These are phyloP conservation scores for Phoxinus phoxinus DNA, from an alignment of 2,113 vertebrate species.

Conservation along the genomic window DNA sequence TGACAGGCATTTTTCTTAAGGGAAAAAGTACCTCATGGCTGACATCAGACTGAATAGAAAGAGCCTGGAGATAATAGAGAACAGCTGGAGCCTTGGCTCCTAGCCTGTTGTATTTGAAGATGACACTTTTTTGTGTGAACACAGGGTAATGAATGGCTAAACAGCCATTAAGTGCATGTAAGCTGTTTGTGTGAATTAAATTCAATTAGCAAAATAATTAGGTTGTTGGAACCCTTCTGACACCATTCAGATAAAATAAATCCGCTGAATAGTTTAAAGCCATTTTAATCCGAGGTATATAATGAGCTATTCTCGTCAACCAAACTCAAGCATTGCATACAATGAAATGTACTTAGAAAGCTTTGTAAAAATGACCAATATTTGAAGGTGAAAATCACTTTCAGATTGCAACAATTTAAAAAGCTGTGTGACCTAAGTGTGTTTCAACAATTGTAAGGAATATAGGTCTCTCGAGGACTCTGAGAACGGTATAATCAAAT, in stretches of 20 bases:
- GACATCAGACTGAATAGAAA: slow-evolving; percentile 75
- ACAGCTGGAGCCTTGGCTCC: slow-evolving; percentile 68
- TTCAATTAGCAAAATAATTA: slow-evolving; percentile 9
- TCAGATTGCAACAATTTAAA: neutral
- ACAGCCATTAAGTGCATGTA: neutral
- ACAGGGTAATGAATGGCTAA: slow-evolving; percentile 3
- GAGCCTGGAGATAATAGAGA: slow-evolving; percentile 75
- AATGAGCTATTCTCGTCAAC: neutral
- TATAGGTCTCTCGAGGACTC: neutral
- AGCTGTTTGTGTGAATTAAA: slow-evolving; percentile 1
- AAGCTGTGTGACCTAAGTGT: neutral
- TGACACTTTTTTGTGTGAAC: slow-evolving; percentile 4
- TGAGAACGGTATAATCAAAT: neutral
- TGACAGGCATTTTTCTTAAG: slow-evolving; percentile 69
- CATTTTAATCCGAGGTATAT: neutral
- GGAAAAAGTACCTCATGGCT: slow-evolving; percentile 79
- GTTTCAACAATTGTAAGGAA: neutral
- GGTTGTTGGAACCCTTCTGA: neutral
- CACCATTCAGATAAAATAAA: neutral
- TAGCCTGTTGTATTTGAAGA: slow-evolving; percentile 48
- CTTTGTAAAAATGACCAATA: neutral
- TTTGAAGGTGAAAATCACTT: neutral
- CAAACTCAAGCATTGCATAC: neutral
- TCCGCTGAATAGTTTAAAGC: neutral
- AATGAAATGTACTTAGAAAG: neutral